Conservation (phyloP, 2,797 vertebrate species). For the Molothrus aeneus region DNA sequence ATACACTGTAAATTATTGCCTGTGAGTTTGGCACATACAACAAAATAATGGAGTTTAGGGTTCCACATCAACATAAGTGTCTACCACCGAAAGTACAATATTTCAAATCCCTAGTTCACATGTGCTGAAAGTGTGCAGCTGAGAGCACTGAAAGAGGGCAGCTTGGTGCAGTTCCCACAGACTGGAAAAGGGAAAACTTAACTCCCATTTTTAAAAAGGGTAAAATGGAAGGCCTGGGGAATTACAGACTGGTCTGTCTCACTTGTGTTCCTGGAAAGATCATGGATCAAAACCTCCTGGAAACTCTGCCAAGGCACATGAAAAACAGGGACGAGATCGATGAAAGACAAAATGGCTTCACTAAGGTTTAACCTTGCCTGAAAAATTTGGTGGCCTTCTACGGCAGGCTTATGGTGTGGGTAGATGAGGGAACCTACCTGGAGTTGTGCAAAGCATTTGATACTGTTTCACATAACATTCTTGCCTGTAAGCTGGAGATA, state of each 20-base stretch:
- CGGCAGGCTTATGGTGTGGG: background rate
- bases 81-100: background rate
- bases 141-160: background rate
- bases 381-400: background rate
- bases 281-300: background rate
- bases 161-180: no score
- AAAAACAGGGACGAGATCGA: background rate
- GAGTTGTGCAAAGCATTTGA: background rate
- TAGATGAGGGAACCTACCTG: background rate
- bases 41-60: background rate
- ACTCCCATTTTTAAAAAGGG: background rate
- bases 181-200: background rate
- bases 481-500: background rate
- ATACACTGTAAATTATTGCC: background rate
- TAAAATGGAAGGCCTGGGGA: background rate
- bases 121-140: no score
- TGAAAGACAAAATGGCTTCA: background rate
- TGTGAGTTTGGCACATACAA: background rate
- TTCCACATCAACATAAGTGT: fast-evolving
- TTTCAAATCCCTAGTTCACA: background rate
- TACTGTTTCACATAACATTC: background rate
- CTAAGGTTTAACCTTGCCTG: background rate
- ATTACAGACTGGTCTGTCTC: background rate
- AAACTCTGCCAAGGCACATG: background rate
- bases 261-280: background rate